Percentiles rank a stretch among this genome's conserved stretches.
Conservation (phyloP, 2,797 vertebrate species). For the Sebastes miniatus region DNA sequence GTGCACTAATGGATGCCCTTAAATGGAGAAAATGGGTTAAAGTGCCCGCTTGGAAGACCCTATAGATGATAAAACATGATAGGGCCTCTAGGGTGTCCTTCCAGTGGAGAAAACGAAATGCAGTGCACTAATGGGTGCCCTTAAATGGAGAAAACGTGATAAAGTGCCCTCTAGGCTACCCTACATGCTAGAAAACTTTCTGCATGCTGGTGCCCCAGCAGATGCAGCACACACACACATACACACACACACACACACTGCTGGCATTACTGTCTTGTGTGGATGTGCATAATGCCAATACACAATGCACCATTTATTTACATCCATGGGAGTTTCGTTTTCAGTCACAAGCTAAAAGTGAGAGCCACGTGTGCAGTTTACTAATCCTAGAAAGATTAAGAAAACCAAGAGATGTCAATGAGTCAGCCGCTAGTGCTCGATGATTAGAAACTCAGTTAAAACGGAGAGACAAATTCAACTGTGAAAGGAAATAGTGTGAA, state of each 20-base stretch:
- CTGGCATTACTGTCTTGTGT: background rate
- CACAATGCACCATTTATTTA: conserved; percentile 4
- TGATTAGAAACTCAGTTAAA: conserved; percentile 26
- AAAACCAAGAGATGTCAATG: conserved; percentile 19
- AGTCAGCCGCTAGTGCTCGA: conserved; percentile 25
- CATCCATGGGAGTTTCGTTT: conserved; percentile 37
- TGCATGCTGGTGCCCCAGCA: too few species aligned
- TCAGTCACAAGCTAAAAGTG: conserved; percentile 11
- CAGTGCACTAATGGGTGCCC: background rate
- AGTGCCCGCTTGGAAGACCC: too few species aligned
- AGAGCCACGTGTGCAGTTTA: conserved; percentile 12
- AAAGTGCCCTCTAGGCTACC: too few species aligned
- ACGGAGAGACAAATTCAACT: background rate
- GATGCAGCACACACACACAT: background rate
- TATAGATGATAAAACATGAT: too few species aligned
- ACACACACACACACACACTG: background rate
- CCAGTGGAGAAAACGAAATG: background rate
- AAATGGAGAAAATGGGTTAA: too few species aligned
- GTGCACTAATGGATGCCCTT: too few species aligned
- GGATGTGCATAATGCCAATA: background rate
- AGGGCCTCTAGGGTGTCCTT: too few species aligned
- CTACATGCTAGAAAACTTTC: too few species aligned
- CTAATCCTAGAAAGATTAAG: conserved; percentile 25
- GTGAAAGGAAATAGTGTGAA: conserved; percentile 9
- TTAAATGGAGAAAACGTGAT: too few species aligned